A percentile compares a stretch with the other conserved stretches of the same genome.
Conservation (phyloP, 2,113 vertebrate species). For the Oryctolagus cuniculus region mOryCun1.1 NC_091434.1:97134001-97134500, state of each 20-base stretch:
- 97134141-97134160: conserved; percentile 49
- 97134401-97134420: conserved; percentile 78
- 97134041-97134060: conserved; percentile 71
- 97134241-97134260: conserved; percentile 73
- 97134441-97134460: conserved; percentile 30
- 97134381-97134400: conserved; percentile 64
- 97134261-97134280: conserved; percentile 73
- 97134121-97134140: conserved; percentile 17
- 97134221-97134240: conserved; percentile 61
- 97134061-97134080: conserved; percentile 52
- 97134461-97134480: conserved; percentile 76
- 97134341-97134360: conserved; percentile 70
- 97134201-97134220: conserved; percentile 60
- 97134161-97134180: conserved; percentile 74
- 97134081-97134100: conserved; percentile 58
- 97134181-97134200: conserved; percentile 66
- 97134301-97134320: conserved; percentile 36
- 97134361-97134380: conserved; percentile 70
- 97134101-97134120: conserved; percentile 10
- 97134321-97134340: conserved; percentile 74
- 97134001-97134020: conserved; percentile 81
- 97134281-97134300: conserved; percentile 55
- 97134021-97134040: conserved; percentile 81
- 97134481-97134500: conserved; percentile 59
- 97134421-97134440: conserved; percentile 65